These are phyloP conservation scores for Trichosurus vulpecula DNA, from an alignment of 2,797 vertebrate species.

Conservation along the genomic window DNA sequence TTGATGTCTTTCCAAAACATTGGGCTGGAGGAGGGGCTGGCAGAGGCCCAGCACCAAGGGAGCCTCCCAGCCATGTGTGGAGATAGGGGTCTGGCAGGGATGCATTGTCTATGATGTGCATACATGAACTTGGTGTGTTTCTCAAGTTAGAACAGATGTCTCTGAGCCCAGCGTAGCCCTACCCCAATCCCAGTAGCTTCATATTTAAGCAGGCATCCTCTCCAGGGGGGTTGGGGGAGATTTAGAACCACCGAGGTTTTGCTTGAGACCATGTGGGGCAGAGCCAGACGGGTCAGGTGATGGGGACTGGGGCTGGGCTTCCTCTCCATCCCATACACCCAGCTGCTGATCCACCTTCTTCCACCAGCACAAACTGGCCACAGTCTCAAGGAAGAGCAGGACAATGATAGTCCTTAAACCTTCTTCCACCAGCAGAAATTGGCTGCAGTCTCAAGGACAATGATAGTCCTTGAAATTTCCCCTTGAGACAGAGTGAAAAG, in stretches of 20 bases:
- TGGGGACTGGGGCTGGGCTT: neutral
- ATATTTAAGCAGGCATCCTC: neutral
- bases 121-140: neutral
- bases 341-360: neutral
- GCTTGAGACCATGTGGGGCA: neutral
- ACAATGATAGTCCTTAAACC: neutral
- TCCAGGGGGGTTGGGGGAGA: neutral
- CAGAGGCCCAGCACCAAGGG: neutral
- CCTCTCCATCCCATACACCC: neutral
- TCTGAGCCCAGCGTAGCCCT: neutral
- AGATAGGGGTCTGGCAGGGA: neutral
- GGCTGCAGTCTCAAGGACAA: neutral
- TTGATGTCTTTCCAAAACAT: conserved; percentile 2
- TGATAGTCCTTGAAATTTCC: neutral
- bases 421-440: neutral
- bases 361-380: neutral
- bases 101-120: neutral
- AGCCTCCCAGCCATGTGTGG: neutral
- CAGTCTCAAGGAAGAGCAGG: neutral
- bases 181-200: neutral
- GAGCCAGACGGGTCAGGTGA: neutral
- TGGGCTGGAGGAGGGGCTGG: neutral
- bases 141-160: neutral
- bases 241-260: neutral
- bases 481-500: neutral